Base-by-base conservation (phyloP, 1,140 invertebrate species). In the Oedothorax gibbosus region DNA sequence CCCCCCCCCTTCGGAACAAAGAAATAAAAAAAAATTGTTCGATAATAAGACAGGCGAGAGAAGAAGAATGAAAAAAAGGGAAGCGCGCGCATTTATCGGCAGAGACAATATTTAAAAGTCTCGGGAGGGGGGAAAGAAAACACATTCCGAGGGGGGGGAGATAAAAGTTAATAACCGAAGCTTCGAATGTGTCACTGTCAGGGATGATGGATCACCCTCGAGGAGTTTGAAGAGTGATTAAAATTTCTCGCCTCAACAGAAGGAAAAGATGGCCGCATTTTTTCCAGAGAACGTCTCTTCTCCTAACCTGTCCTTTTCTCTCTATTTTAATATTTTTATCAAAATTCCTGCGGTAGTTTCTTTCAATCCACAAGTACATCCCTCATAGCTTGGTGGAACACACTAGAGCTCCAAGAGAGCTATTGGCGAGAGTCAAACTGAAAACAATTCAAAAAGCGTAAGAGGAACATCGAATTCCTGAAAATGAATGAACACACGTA, bases 71-170 rank as follows among this genome's bases (percentile, higher is more conserved):
- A 72, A 77, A 35, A 35, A 35, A 35, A 35, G 35, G 35, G 35
- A 35, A 35, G 35, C 35, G 35, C 35, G 35, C 35, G 35, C 35
- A 35, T 35, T 35, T 35, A 35, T 35, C 64, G 64, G 72, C 49
- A 71, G 57, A 73, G 80, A 82, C 80, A 82, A 82, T 82, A 82
- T 82, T 82, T 82, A 82, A 82, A 82, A 82, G 80, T 82, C 80
- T 82, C 80, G 10, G 7, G 12, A 20, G 78, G 60, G 53, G 21
- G 62, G 11, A 14, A 65, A 79, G 68, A 79, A 66, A 49, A 65
- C 49, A 77, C 75, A 77, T 77, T 77, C 75, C 53, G 11, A 10
- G 9, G 50, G 49, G 18, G 7, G 14, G 15, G 68, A 71, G 20
- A n/a, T 11, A 66, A 66, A 20, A 21, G 64, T 14, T 49, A 60